phyloP scores from a whole-genome alignment of 2,888 invertebrate species.

The Aphrophora alni region DNA sequence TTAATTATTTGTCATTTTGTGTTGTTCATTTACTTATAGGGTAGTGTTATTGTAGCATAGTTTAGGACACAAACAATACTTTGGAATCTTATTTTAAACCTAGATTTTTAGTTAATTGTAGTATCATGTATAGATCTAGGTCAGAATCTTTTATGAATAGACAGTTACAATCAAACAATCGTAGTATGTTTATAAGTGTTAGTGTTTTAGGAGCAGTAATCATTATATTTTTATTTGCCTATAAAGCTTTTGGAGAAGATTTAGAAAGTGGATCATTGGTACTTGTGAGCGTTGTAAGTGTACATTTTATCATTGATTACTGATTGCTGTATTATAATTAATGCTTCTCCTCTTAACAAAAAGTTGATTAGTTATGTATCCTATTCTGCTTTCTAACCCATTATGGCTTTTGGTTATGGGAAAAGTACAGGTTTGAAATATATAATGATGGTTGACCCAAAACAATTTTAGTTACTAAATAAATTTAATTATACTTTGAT shows the following conservation, averaged over 20 bases:
- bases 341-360: background rate
- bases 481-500: too few species aligned
- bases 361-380: background rate
- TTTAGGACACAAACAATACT: background rate
- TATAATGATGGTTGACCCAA: too few species aligned
- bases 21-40: background rate
- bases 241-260: constrained; percentile 35
- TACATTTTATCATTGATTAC: background rate
- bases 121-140: background rate
- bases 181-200: constrained; percentile 30
- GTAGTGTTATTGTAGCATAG: background rate
- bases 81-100: too few species aligned
- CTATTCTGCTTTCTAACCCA: background rate
- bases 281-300: constrained; percentile 31
- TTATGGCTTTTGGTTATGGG: too few species aligned
- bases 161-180: background rate
- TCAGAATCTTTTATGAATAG: background rate
- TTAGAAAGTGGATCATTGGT: constrained; percentile 6
- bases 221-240: constrained; percentile 35
- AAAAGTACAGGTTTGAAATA: too few species aligned
- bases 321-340: background rate
- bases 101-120: background rate
- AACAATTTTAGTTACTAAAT: too few species aligned
- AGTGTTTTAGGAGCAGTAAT: constrained; percentile 26
- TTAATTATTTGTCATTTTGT: background rate